Evolutionary conservation across 1,140 invertebrate genomes (phyloP), one percentile per base, ranked within the genome.

Genomic region (Cecropterus lyciades): DNA sequence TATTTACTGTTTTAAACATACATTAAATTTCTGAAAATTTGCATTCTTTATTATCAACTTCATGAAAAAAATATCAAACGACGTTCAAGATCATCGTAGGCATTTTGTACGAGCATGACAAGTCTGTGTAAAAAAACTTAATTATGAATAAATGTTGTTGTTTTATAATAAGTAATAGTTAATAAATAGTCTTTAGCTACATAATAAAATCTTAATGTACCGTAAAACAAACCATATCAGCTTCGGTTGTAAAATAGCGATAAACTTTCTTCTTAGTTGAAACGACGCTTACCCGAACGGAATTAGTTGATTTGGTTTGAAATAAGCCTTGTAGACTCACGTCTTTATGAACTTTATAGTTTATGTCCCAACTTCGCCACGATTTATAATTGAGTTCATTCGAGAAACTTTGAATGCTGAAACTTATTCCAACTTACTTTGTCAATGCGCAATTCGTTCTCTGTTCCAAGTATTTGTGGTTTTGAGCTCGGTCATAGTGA

Each of bases 381-480:
- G 45, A 62, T 62, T 49, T 51, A 51, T 62, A 62, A 62, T 62
- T 62, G 46, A 62, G 59, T 62, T 62, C 59, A 62, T 51, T 62
- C 43, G 6, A 62, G 57, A 62, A 49, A 62, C 15, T 62, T 49
- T 20, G 57, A 49, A 62, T 62, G 57, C 57, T 46, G 9, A 49
- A 49, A 60, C 57, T 60, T 60, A 49, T 48, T 37, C 57, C 13
- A 60, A 49, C 57, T 60, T 49, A 60, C 57, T 60, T 30, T 60
- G 57, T 37, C 57, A 60, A 13, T 48, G 43, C 43, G 56, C 30
- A 37, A 60, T 60, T 48, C 6, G 20, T 49, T 49, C 9, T 27
- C n/a, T 48, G 11, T 37, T 37, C 15, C 43, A 48, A 33, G 30
- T 27, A 6, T 51, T 27, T 13, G 48, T 51, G 48, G 48, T 13